Percentiles rank a stretch among this genome's conserved stretches.
These are phyloP conservation scores for Hypotaenidia philippensis DNA, from an alignment of 2,797 vertebrate species.

Conservation along the genomic window DNA sequence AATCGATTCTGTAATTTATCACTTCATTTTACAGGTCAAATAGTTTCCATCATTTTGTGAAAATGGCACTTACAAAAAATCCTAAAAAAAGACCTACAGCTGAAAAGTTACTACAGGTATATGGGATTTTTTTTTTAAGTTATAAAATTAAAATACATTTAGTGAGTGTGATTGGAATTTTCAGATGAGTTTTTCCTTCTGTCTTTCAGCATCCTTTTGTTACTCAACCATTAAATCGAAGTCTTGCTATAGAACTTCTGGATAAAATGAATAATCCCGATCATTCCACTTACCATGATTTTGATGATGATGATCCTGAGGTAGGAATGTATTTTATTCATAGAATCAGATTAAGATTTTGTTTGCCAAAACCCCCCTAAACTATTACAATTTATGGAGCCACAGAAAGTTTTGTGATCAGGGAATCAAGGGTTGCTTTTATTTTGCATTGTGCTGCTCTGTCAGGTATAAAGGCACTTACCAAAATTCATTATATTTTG, in stretches of 20 bases:
- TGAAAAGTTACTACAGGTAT: slow-evolving; percentile 95
- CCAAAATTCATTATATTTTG: background rate
- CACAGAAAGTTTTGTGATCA: background rate
- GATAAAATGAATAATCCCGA: slow-evolving; percentile 98
- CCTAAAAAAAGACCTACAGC: slow-evolving; percentile 96
- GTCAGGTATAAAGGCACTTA: background rate
- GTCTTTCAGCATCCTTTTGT: slow-evolving; percentile 93
- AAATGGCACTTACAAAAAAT: slow-evolving; percentile 96
- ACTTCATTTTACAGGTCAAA: slow-evolving; percentile 88
- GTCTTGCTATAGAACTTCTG: slow-evolving; percentile 95
- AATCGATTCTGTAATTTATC: background rate
- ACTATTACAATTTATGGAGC: background rate
- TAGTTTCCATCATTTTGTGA: slow-evolving; percentile 98
- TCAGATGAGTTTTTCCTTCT: background rate
- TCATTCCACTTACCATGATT: slow-evolving; percentile 93
- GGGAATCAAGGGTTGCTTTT: background rate
- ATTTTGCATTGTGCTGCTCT: background rate
- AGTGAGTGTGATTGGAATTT: background rate
- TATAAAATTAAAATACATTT: background rate
- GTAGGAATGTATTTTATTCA: slow-evolving; percentile 70
- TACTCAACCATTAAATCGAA: slow-evolving; percentile 94
- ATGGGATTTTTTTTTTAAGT: background rate
- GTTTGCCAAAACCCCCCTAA: background rate
- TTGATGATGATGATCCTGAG: slow-evolving; percentile 97
- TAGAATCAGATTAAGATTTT: background rate